These are phyloP conservation scores for Boloria euphrosyne DNA, from an alignment of 2,888 invertebrate species.

Conservation along the genomic window DNA sequence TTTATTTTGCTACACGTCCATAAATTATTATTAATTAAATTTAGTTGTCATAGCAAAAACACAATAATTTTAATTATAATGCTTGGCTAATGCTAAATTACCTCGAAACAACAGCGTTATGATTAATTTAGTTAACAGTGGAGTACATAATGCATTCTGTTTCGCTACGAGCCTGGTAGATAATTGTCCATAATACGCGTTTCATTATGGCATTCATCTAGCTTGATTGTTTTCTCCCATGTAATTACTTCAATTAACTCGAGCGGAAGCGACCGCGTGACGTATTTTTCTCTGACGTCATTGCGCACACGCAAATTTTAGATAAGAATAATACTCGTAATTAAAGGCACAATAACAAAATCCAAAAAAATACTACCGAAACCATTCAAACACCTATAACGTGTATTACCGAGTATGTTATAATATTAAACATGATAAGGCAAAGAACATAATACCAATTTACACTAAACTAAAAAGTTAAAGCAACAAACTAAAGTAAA, in stretches of 20 bases:
- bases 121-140: conserved; percentile 55
- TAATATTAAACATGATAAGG: no score
- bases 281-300: conserved; percentile 62
- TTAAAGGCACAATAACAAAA: neutral
- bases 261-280: conserved; percentile 65
- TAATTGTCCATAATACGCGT: conserved; percentile 66
- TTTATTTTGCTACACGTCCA: no score
- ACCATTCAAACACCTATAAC: no score
- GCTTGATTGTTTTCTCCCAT: conserved; percentile 73
- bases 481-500: no score
- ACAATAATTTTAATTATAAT: conserved; percentile 39
- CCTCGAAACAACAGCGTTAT: conserved; percentile 39
- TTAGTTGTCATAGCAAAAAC: neutral
- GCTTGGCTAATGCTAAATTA: conserved; percentile 39
- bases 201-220: conserved; percentile 64
- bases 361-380: no score
- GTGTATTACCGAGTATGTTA: no score
- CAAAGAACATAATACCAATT: neutral
- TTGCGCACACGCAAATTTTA: conserved; percentile 68
- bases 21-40: neutral
- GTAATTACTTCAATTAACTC: conserved; percentile 77
- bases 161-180: conserved; percentile 54
- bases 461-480: neutral
- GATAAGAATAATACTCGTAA: conserved; percentile 2
- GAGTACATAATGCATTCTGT: conserved; percentile 53